Evolutionary conservation across 2,113 vertebrate species (phyloP), one percentile per base, ranked within the genome.

Genomic region (Erythrocercus mccallii): DNA sequence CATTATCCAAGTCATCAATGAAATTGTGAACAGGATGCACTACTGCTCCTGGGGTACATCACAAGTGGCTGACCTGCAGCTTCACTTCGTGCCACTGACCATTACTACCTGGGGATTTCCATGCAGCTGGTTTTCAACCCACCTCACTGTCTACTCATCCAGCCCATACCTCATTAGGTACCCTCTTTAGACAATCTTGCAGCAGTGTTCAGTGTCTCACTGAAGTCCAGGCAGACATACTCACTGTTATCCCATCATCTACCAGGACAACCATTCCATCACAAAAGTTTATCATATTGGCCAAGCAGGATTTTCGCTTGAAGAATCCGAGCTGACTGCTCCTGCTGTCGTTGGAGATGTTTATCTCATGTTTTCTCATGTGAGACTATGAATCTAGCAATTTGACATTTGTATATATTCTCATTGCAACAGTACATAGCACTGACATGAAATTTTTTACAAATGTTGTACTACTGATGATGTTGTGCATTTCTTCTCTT

Each of bases 21-120:
- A 60, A 60, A 70, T 21, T 40, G 27, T 66, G 18, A 54, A n/a
- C 17, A 54, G 51, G 27, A 37, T 1, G 2, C 22, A 12, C 51
- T 45, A 4, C 51, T 35, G 37, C 45, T 7, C 14, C 42, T 37
- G 42, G 18, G 23, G 7, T 40, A 38, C 28, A 44, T 6, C 60
- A 74, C 3, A 0, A 82, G 10, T 20, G 47, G 33, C 7, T 45
- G 60, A 57, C 7, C 7, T 70, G 31, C 47, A 50, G 3, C 19
- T 15, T 28, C 65, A 37, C 16, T 57, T 84, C 0, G 0, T 88
- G 35, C 16, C 28, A 53, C 30, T 47, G 13, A 28, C 24, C 14
- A 33, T 28, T 37, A 1, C 2, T 8, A 9, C 33, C 70, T 30
- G 31, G 51, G 13, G 19, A 37, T 70, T 37, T 23, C 15, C 35